phyloP scores from a whole-genome alignment of 2,888 invertebrate genomes.

The Lordiphosa andalusiaca region DNA sequence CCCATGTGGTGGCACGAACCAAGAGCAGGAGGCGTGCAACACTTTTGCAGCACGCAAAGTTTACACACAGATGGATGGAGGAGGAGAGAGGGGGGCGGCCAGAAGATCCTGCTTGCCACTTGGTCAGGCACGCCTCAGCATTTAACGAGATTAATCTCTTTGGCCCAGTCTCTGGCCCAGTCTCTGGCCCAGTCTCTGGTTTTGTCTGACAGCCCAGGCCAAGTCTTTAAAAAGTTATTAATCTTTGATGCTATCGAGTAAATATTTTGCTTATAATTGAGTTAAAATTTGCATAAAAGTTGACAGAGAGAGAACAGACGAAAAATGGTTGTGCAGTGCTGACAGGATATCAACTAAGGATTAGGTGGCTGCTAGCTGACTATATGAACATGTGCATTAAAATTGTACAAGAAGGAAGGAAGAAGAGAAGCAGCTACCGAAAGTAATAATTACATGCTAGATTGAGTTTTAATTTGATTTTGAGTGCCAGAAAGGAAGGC shows the following conservation, averaged over 20 bases:
- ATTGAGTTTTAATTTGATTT: conserved; percentile 80
- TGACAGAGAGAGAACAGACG: conserved; percentile 9
- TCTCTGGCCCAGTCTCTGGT: conserved; percentile 21
- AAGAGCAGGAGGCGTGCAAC: conserved; percentile 54
- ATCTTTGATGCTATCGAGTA: conserved; percentile 62
- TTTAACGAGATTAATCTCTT: conserved; percentile 64
- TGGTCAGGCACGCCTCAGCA: conserved; percentile 56
- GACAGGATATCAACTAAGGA: neutral
- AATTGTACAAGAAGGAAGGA: conserved; percentile 19
- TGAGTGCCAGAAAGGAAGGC: conserved; percentile 4
- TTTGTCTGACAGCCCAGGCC: conserved; percentile 2
- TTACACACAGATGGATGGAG: too few species aligned
- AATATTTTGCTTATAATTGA: conserved; percentile 69
- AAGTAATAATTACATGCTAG: conserved; percentile 79
- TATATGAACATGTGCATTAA: conserved; percentile 19
- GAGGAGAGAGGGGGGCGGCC: too few species aligned
- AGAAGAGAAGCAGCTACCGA: conserved; percentile 55
- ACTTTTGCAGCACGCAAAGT: conserved; percentile 47
- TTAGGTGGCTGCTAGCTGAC: neutral
- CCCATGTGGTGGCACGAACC: conserved; percentile 10
- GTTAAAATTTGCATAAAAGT: conserved; percentile 66
- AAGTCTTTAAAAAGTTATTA: conserved; percentile 59
- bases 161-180: conserved; percentile 8
- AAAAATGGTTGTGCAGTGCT: too few species aligned
- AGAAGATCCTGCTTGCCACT: conserved; percentile 14